Evolutionary conservation across 2,888 invertebrate genomes (phyloP).

Genomic region (Tetragnatha montana): DNA sequence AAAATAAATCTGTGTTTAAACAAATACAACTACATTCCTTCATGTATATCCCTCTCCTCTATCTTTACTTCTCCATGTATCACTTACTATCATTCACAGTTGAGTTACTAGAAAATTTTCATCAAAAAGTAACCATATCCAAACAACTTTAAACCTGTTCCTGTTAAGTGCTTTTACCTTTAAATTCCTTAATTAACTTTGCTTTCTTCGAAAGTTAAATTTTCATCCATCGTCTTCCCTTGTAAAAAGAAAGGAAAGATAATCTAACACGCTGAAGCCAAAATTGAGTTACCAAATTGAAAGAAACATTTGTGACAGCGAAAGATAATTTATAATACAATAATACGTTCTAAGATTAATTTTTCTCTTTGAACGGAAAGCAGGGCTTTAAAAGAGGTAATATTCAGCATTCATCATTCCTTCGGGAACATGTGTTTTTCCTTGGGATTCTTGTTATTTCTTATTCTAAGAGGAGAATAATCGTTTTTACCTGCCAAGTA

Average conservation of each 20-base stretch:
- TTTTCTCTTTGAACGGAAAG: neutral
- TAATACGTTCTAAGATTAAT: conserved; percentile 18
- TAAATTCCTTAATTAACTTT: too few species aligned
- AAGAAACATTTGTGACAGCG: conserved; percentile 12
- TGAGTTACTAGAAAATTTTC: too few species aligned
- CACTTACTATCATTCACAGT: too few species aligned
- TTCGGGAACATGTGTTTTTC: conserved; percentile 4
- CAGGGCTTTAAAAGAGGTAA: neutral
- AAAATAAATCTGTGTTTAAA: too few species aligned
- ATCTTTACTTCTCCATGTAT: too few species aligned
- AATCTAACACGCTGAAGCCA: neutral
- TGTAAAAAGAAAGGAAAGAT: neutral
- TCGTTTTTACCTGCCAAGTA: conserved; percentile 2
- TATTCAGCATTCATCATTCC: conserved; percentile 18
- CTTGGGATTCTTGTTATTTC: neutral
- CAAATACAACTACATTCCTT: too few species aligned
- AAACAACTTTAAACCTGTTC: too few species aligned
- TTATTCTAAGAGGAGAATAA: conserved; percentile 2
- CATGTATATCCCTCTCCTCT: too few species aligned
- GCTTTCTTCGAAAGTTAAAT: too few species aligned
- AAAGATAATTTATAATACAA: neutral
- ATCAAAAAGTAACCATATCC: too few species aligned
- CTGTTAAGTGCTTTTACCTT: too few species aligned
- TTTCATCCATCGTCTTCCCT: too few species aligned
- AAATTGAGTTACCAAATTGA: conserved; percentile 1